Evolutionary conservation across 2,888 invertebrate genomes (phyloP), one percentile per base, ranked within the genome.

Genomic region (Rhimphoctona megacephalus): DNA sequence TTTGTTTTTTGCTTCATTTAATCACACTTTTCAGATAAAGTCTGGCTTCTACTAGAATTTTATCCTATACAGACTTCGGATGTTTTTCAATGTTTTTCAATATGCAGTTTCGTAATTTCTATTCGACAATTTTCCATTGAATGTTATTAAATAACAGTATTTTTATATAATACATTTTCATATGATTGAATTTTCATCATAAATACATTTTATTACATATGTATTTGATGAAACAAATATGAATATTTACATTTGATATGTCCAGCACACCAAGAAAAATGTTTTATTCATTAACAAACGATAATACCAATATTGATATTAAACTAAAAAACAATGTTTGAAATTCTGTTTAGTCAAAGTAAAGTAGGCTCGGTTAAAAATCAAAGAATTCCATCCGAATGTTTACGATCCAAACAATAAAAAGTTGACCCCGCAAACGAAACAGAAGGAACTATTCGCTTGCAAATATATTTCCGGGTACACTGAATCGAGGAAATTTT

Each of bases 391-490:
- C 14, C 7, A 69, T 69, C 22, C 17, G 39, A 39, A 19, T n/a
- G 43, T 46, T 72, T 33, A 25, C 14, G 49, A 72, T 9, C 19
- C 19, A 33, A 57, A 74, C n/a, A 61, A 61, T 30, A 57, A 39
- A 61, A 30, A 49, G 36, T 11, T 9, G 57, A 54, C 30, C 25
- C 9, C 54, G 61, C 61, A 52, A 83, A 14, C 70, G 76, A 76
- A 79, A 19, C 57, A 30, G 39, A 43, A 70, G 77, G 25, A 64
- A 54, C 54, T 25, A 80, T 66, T 80, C 39, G 70, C 80, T 78
- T 70, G 36, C 66, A 73, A 66, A 74, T 72, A 77, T 72, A 80
- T 80, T 86, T 86, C 61, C 57, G 49, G 72, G 30, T 70, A 66
- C 46, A 64, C 61, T 57, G 76, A 70, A 72, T 80, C 70, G 64